Conservation (phyloP, 2,888 invertebrate genomes). For the Rotaria socialis region DNA sequence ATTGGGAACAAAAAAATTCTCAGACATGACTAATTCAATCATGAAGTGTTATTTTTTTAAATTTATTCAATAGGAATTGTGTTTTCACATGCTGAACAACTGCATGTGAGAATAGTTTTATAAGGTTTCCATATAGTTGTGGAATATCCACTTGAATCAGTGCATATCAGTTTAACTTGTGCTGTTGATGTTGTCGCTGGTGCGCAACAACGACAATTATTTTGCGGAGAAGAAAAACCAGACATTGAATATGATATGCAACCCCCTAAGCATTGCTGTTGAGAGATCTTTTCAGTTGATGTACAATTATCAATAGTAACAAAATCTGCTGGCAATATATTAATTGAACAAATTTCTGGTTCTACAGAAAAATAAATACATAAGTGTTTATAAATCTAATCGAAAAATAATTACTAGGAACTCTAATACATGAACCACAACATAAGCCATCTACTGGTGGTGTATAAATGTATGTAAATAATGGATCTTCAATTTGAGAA, state of each 20-base stretch:
- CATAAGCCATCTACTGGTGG: background rate
- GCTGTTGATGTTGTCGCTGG: background rate
- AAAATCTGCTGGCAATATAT: background rate
- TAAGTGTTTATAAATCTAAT: background rate
- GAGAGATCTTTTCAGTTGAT: background rate
- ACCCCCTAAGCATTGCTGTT: background rate
- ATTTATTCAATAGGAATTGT: background rate
- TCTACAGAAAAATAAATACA: background rate
- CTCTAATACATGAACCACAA: constrained; percentile 10
- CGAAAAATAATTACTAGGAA: background rate
- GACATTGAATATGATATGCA: constrained; percentile 12
- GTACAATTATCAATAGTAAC: background rate
- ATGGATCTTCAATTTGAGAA: background rate
- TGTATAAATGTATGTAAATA: background rate
- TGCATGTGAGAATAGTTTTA: background rate
- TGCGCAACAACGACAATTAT: background rate
- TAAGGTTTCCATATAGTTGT: background rate
- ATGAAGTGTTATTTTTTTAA: background rate
- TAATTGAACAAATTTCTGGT: background rate
- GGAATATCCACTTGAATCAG: background rate
- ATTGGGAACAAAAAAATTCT: background rate
- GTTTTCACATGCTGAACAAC: background rate
- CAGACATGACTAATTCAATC: too few relatives aligned
- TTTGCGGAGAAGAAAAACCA: background rate
- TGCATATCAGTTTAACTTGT: background rate